Base-by-base conservation (phyloP, 37 sponge, comb jelly and placozoan species). In the Ianthella basta region DNA sequence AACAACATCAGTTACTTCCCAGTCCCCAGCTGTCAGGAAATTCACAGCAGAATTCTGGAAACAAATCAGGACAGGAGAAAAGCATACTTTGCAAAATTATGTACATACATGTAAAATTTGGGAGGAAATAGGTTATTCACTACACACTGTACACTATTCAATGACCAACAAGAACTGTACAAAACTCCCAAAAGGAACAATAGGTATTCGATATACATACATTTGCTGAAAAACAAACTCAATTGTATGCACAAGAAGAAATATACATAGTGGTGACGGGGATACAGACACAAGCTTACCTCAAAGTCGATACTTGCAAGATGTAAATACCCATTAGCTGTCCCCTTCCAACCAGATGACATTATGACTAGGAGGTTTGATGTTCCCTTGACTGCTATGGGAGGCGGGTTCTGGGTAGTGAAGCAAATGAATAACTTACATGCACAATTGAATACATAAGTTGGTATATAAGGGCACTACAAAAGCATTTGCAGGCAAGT, bases 1-100 rank as follows among this genome's bases (percentile, higher is more conserved):
- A n/a, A 90, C 60, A 15, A 90, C 83, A 4, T 25, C 13, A 14
- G 91, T 90, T 0, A 83, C 87, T 39, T 90, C 91, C 83, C 83
- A 90, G 8, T 78, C 70, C 15, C 89, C 89, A 65, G 15, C 15
- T 15, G 89, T 83, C 18, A 82, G 20, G 56, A 55, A 83, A 5
- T 2, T 54, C 18, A 21, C 24, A 13, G 55, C 50, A 33, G 12
- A 44, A 66, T 13, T 64, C 67, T 85, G 39, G 6, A n/a, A 68
- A 33, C 27, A 24, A 15, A n/a, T 39, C 12, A 68, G n/a, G n/a
- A n/a, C n/a, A 60, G 8, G n/a, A 59, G 16, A 16, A 79, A 13
- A 79, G 56, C 80, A 21, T 4, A 79, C 3, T 8, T 8, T 44
- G 50, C n/a, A n/a, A n/a, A n/a, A n/a, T n/a, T n/a, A n/a, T n/a